Percentiles rank a stretch among this genome's conserved stretches.
phyloP scores from a whole-genome alignment of 2,797 vertebrate species.

The Microchirus variegatus region DNA sequence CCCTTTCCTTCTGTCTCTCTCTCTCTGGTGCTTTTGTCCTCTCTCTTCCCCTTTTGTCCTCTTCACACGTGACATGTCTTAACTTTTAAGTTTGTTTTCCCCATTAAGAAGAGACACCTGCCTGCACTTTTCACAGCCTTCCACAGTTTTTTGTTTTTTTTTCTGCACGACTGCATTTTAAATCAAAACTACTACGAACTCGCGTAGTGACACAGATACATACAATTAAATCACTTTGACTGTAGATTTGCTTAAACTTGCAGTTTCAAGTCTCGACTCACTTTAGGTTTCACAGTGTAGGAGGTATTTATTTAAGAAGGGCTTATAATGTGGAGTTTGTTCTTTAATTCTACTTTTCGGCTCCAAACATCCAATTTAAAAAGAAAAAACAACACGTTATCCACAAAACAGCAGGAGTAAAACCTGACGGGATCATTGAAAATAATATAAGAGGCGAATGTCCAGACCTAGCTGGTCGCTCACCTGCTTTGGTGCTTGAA shows the following conservation, averaged over 20 bases:
- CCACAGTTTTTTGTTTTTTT: neutral
- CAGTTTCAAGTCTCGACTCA: conserved; percentile 15
- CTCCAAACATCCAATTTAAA: too few species aligned
- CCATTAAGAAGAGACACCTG: conserved; percentile 12
- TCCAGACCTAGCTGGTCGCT: conserved; percentile 2
- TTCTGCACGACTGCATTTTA: conserved; percentile 7
- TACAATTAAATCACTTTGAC: conserved; percentile 42
- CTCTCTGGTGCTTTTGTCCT: conserved; percentile 9
- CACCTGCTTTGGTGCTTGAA: neutral
- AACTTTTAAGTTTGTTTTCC: conserved; percentile 12
- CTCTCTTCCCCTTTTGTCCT: conserved; percentile 41
- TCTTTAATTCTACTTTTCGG: conserved; percentile 54
- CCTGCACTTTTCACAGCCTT: conserved; percentile 11
- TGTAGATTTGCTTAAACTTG: conserved; percentile 25
- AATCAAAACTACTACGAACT: conserved; percentile 18
- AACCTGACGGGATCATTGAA: conserved; percentile 12
- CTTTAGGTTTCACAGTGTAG: conserved; percentile 10
- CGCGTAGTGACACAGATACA: conserved; percentile 37
- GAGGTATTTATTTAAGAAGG: conserved; percentile 13
- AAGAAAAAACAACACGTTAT: too few species aligned
- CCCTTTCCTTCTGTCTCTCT: conserved; percentile 7
- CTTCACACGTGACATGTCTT: conserved; percentile 25
- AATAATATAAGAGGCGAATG: conserved; percentile 12
- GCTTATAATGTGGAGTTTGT: conserved; percentile 42
- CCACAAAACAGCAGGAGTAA: conserved; percentile 12